Evolutionary conservation across 2,888 invertebrate species (phyloP), one percentile per base, ranked within the genome.

Genomic region (Podabrus alpinus): DNA sequence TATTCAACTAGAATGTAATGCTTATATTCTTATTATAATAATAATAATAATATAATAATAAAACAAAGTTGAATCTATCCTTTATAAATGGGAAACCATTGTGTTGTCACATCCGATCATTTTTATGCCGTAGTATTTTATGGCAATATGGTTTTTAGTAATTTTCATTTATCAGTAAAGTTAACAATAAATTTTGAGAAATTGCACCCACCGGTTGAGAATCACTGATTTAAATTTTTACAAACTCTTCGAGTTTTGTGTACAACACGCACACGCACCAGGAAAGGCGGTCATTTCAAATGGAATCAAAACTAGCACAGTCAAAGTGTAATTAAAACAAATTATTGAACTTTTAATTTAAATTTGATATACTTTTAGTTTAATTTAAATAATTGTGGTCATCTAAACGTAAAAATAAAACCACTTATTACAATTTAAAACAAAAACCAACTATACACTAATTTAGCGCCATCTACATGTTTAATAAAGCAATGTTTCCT

Each of bases 371-470:
- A 29, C n/a, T 13, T 4, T 13, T 4, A 13, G 13, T 29, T 29
- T n/a, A 29, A 29, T 29, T 29, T 29, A 4, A 4, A 13, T 13
- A 29, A 29, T 29, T 29, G 3, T 1, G 3, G 3, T 1, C 13
- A n/a, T 2, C 0, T 45, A n/a, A 45, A 9, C 0, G n/a, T 45
- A 1, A 45, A 45, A 45, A 45, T n/a, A 1, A 1, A 11, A 3
- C n/a, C 1, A 45, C n/a, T 45, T n/a, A n/a, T 45, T 45, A n/a
- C 7, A 0, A n/a, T 45, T 45, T 45, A 24, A 9, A 45, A 45
- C 5, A n/a, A n/a, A n/a, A n/a, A n/a, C 2, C 0, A n/a, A n/a
- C 1, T 9, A 2, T 7, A n/a, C n/a, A 2, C 1, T 45, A 5
- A 5, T 9, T n/a, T n/a, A 2, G 45, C 45, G 45, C 45, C 45